Base-by-base conservation (phyloP, 2,113 vertebrate species). In the Symphodus melops region DNA sequence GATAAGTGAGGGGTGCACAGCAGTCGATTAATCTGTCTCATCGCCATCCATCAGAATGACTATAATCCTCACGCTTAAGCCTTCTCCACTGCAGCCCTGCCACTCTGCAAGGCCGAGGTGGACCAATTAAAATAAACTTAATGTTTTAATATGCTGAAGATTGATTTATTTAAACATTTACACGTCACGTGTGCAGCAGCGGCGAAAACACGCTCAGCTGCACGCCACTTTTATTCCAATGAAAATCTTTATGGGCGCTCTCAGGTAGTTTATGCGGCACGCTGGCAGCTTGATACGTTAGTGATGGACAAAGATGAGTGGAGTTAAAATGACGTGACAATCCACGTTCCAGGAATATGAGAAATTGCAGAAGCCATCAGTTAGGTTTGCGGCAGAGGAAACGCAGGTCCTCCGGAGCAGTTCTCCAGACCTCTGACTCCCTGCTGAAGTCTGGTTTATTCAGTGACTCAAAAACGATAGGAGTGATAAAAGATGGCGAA, bases 1-100 rank as follows among this genome's bases (percentile, higher is more conserved):
- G 91, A 93, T 91, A 90, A 92, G 88, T 75, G 87, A 64, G 71
- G 86, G 84, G 76, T 88, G 86, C 86, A 87, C 68, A 76, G 82
- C 79, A 83, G 86, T 91, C 83, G 51, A 90, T 91, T 90, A 90
- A 92, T 93, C 86, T 84, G 81, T 91, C 89, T 89, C 81, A 84
- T 86, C 75, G 81, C 87, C 80, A 91, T 91, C 87, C 84, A 91
- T 91, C 91, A 92, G 84, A 83, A 81, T 61, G 69, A 81, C 79
- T 83, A 79, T 81, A 85, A 86, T 88, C 79, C 73, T 51, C 25
- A 79, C 58, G 53, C 56, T 84, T 82, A 73, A 72, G 72, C 68
- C 76, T 77, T 77, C 75, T 65, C 67, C 60, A 61, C 74, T 56
- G 75, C 68, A 80, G 69, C 62, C 54, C 17, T n/a, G 55, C 44